These are phyloP conservation scores for Sycobia sp. DNA, from an alignment of 1,140 invertebrate genomes.

Conservation along the genomic window DNA sequence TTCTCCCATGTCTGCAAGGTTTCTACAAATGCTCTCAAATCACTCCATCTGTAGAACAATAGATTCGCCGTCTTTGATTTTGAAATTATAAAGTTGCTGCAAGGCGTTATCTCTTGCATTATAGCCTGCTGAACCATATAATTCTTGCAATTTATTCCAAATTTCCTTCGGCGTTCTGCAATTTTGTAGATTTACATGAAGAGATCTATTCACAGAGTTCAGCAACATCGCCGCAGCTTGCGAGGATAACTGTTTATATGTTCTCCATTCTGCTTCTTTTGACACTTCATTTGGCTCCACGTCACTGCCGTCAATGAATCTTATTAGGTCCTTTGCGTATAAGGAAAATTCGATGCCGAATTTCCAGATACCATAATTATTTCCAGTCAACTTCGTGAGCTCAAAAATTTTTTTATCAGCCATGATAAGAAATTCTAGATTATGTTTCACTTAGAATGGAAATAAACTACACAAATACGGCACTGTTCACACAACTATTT, in stretches of 20 bases:
- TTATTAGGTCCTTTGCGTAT: background rate
- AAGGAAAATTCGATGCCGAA: no score
- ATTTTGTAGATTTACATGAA: conserved; percentile 10
- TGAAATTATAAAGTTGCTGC: conserved; percentile 17
- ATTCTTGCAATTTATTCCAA: conserved; percentile 10
- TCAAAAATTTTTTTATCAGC: no score
- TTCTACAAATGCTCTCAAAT: conserved; percentile 20
- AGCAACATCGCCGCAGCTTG: background rate
- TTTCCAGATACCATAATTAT: no score
- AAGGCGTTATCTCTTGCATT: conserved; percentile 6
- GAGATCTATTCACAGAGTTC: background rate
- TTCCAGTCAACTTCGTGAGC: no score
- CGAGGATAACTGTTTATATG: background rate
- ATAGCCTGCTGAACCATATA: conserved; percentile 9
- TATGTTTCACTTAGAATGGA: no score
- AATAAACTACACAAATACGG: no score
- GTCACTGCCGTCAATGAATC: background rate
- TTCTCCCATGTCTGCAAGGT: conserved; percentile 11
- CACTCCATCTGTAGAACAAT: conserved; percentile 12
- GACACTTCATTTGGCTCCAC: background rate
- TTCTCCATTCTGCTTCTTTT: background rate
- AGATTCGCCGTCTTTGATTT: background rate
- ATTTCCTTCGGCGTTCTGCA: conserved; percentile 17
- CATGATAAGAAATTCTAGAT: no score
- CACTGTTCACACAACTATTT: no score